Base-by-base conservation (phyloP, 2,797 vertebrate species). In the Poecilia gillii region DNA sequence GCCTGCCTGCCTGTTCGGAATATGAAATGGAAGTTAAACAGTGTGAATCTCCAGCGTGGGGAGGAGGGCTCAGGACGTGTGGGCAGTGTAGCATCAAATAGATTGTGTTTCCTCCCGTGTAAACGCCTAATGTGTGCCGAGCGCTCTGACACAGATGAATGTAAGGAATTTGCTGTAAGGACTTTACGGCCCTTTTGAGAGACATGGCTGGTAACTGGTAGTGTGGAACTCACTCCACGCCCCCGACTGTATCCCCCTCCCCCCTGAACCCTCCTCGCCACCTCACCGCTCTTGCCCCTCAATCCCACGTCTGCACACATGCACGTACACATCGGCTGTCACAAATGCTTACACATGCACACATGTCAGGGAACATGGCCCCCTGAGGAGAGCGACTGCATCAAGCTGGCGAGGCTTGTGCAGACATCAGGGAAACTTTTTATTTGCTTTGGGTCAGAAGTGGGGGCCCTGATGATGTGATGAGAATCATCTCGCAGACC, bases 71-170 rank as follows among this genome's bases (percentile, higher is more conserved):
- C 88, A 90, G 92, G 94, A 94, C 93, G 93, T 94, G 95, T 95
- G 95, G 93, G 94, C 94, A 96, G 94, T 90, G 94, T 96, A 95
- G 94, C 95, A 95, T 96, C 95, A 95, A 96, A 96, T 96, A 93
- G 95, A 95, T 94, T 96, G 95, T 95, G 95, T 96, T 96, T 96
- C 94, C 94, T 96, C 93, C 88, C 92, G 94, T 95, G 95, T 95
- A 95, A 95, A 94, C 81, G 94, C 93, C 91, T 96, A 95, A 95
- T 96, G 94, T 93, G 93, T 91, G 88, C 91, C 86, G 86, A 92
- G 90, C 59, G 92, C 93, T 94, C 92, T 95, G 94, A 96, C 94
- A 95, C 94, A 96, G 95, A 96, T 93, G 94, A 96, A 96, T 95
- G 95, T 95, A 94, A 92, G 92, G 94, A 96, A 95, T 96, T 95